Percentiles rank a stretch among this genome's conserved stretches.
These are phyloP conservation scores for Parauchenoglanis punctatus DNA, from an alignment of 2,797 vertebrate species.

Conservation along the genomic window DNA sequence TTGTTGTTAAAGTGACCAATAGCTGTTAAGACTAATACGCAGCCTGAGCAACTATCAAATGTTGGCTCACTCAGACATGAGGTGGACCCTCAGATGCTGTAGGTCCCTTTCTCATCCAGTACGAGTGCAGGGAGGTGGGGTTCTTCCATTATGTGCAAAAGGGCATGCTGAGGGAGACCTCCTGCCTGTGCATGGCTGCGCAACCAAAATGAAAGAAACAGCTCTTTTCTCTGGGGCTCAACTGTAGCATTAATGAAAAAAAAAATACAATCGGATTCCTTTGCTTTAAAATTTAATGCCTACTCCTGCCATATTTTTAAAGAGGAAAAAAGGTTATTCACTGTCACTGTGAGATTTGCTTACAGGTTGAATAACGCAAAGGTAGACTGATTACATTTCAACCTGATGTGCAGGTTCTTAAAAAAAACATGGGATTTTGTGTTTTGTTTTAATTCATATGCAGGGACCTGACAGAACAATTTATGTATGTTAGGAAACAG, in stretches of 20 bases:
- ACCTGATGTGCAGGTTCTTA: background rate
- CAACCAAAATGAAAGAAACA: slow-evolving; percentile 76
- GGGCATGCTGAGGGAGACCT: slow-evolving; percentile 76
- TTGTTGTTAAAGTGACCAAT: background rate
- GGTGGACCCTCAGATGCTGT: slow-evolving; percentile 34
- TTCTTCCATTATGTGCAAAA: slow-evolving; percentile 78
- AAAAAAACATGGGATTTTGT: slow-evolving; percentile 12
- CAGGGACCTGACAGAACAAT: slow-evolving; percentile 68
- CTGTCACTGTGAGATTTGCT: slow-evolving; percentile 65
- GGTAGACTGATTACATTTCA: slow-evolving; percentile 36
- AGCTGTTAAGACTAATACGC: background rate
- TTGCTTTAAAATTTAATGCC: slow-evolving; percentile 80
- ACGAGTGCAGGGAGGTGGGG: slow-evolving; percentile 52
- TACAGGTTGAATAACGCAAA: slow-evolving; percentile 52
- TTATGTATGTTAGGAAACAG: slow-evolving; percentile 54
- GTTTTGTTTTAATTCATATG: slow-evolving; percentile 59
- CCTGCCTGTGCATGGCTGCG: slow-evolving; percentile 70
- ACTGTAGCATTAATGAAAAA: slow-evolving; percentile 77
- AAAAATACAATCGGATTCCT: slow-evolving; percentile 73
- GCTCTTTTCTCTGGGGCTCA: slow-evolving; percentile 77
- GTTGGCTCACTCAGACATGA: slow-evolving; percentile 12
- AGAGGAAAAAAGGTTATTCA: slow-evolving; percentile 57
- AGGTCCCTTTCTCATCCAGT: slow-evolving; percentile 33
- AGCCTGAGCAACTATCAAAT: background rate
- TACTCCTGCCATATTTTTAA: slow-evolving; percentile 75